Conservation (phyloP, 2,113 vertebrate genomes). For the Barbus barbus region DNA sequence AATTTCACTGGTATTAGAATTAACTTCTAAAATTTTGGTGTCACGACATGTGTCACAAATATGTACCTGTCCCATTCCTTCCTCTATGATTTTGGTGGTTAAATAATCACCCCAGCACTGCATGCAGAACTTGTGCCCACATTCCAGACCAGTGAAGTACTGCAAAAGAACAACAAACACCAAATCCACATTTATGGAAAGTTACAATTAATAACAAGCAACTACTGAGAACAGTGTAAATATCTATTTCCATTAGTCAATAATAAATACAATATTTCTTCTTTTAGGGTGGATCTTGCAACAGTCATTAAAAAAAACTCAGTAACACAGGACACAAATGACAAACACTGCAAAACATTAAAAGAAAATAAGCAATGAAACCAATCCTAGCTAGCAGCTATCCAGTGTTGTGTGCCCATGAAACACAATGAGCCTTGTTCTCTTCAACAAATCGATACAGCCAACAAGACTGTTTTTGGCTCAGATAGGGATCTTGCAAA, state of each 20-base stretch:
- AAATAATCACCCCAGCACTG: constrained; percentile 99
- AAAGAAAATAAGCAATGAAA: neutral
- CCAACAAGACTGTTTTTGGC: constrained; percentile 9
- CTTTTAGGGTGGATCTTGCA: neutral
- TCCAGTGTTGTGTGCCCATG: neutral
- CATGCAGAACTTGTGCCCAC: constrained; percentile 99
- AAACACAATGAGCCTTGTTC: constrained; percentile 24
- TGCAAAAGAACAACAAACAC: constrained; percentile 61
- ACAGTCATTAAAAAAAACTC: neutral
- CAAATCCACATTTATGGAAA: constrained; percentile 4
- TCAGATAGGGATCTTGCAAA: constrained; percentile 11
- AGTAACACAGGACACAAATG: neutral
- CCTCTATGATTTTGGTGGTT: constrained; percentile 99
- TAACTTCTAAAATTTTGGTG: neutral
- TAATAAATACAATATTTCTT: neutral
- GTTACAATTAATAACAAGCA: neutral
- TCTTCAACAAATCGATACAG: constrained; percentile 16
- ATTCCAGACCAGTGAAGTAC: constrained; percentile 99
- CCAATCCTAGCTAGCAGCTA: neutral
- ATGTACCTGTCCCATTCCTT: constrained; percentile 99
- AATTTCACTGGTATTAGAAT: neutral
- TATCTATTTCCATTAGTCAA: neutral
- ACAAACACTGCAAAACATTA: neutral
- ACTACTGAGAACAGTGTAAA: neutral
- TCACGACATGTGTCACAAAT: constrained; percentile 14